Evolutionary conservation across 1,140 invertebrate species (phyloP).

Genomic region (Copidosoma floridanum): DNA sequence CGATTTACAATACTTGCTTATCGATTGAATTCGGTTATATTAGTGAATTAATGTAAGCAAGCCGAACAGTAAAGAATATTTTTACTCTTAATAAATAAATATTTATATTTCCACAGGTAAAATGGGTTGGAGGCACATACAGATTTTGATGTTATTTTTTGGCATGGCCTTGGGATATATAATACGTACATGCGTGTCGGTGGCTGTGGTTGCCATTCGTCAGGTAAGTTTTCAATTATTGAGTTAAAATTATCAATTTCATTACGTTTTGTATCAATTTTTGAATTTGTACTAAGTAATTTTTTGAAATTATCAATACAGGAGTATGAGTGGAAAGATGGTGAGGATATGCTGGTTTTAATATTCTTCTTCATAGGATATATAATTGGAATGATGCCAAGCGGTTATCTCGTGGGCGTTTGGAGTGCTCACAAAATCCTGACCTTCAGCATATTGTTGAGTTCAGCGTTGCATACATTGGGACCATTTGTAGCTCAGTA

Average conservation of each 20-base stretch:
- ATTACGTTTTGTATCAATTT: too few relatives aligned
- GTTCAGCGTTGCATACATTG: slow-evolving; percentile 54
- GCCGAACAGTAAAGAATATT: too few relatives aligned
- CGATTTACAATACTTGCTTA: too few relatives aligned
- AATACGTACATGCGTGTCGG: slow-evolving; percentile 67
- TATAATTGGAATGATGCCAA: slow-evolving; percentile 59
- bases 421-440: slow-evolving; percentile 56
- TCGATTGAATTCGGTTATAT: too few relatives aligned
- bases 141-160: slow-evolving; percentile 64
- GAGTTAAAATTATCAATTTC: too few relatives aligned
- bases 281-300: too few relatives aligned
- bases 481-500: slow-evolving; percentile 49
- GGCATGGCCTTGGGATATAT: slow-evolving; percentile 65
- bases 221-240: too few relatives aligned
- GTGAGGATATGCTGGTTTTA: slow-evolving; percentile 55
- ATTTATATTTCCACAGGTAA: too few relatives aligned
- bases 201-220: slow-evolving; percentile 72
- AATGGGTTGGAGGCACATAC: slow-evolving; percentile 66
- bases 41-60: too few relatives aligned
- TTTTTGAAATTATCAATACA: slow-evolving; percentile 66
- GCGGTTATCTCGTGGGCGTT: slow-evolving; percentile 52
- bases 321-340: slow-evolving; percentile 56
- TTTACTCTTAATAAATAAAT: too few relatives aligned
- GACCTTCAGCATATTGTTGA: slow-evolving; percentile 42
- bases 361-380: slow-evolving; percentile 60